These are phyloP conservation scores for Cyanoderma ruficeps DNA, from an alignment of 2,113 vertebrate species.

Conservation along the genomic window DNA sequence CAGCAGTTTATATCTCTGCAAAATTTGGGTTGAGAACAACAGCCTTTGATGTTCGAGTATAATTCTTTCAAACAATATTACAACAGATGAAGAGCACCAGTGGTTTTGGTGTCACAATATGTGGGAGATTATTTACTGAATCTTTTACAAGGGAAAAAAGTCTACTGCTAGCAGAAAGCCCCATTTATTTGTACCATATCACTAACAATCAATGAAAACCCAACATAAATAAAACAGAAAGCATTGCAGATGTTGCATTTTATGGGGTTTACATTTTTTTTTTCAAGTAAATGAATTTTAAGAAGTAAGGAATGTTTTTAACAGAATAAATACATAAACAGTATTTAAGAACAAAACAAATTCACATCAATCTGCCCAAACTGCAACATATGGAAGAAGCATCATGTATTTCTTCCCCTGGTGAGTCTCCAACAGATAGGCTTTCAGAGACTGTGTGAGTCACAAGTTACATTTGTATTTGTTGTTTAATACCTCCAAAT, in stretches of 20 bases:
- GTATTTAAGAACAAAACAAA: background rate
- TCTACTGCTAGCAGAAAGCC: background rate
- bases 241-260: background rate
- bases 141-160: background rate
- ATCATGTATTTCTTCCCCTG: background rate
- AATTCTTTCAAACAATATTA: constrained; percentile 12
- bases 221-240: background rate
- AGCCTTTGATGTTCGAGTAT: background rate
- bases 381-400: background rate
- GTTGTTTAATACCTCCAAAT: background rate
- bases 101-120: background rate
- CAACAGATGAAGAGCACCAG: background rate
- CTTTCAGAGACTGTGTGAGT: background rate
- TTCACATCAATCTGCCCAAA: background rate
- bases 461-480: background rate
- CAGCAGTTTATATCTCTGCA: constrained; percentile 6
- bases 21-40: background rate
- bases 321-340: background rate
- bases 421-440: background rate
- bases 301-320: background rate
- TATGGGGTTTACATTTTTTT: background rate
- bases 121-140: background rate
- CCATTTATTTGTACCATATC: background rate
- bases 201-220: background rate
- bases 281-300: background rate